phyloP scores from a whole-genome alignment of 2,888 invertebrate genomes.

The Caenorhabditis sp. region DNA sequence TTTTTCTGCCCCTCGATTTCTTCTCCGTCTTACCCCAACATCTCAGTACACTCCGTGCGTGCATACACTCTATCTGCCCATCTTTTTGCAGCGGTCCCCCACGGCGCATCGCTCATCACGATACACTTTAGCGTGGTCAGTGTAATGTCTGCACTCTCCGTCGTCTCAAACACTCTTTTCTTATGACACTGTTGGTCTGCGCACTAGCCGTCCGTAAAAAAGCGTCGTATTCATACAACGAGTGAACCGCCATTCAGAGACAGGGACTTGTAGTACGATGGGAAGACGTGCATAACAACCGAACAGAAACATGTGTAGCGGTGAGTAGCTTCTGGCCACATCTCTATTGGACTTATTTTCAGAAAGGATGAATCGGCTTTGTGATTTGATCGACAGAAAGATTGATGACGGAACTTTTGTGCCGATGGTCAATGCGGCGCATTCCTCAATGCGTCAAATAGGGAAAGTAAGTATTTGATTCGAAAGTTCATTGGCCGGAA shows the following conservation, averaged over 20 bases:
- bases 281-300: constrained; percentile 27
- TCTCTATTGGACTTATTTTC: constrained; percentile 5
- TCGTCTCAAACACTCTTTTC: background rate
- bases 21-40: background rate
- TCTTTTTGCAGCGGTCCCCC: background rate
- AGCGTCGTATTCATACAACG: background rate
- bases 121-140: constrained; percentile 24
- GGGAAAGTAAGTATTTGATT: constrained; percentile 45
- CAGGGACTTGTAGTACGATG: constrained; percentile 36
- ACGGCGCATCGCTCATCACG: background rate
- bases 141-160: constrained; percentile 32
- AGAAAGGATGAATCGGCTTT: constrained; percentile 39
- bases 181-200: constrained; percentile 22
- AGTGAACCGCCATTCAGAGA: constrained; percentile 26
- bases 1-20: background rate
- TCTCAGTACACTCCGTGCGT: constrained; percentile 4
- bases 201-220: constrained; percentile 4
- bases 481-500: background rate
- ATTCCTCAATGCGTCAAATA: constrained; percentile 28
- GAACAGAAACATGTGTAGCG: constrained; percentile 40
- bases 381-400: constrained; percentile 38
- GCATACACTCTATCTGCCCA: background rate
- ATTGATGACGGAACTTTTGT: constrained; percentile 51
- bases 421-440: constrained; percentile 28
- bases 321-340: constrained; percentile 28